Conservation (phyloP, 2,113 vertebrate genomes). For the Acrocephalus arundinaceus region DNA sequence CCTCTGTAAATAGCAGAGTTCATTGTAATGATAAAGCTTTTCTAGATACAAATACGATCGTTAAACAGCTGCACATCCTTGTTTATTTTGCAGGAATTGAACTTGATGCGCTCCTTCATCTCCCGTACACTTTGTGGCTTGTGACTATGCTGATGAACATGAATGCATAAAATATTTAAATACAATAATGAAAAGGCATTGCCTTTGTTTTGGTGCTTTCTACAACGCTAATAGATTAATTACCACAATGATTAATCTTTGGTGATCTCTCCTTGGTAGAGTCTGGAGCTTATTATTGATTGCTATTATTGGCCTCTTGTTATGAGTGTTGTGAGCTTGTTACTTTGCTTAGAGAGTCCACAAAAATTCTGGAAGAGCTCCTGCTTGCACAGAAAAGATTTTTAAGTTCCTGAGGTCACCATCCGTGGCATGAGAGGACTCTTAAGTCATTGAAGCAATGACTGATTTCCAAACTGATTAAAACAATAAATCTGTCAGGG, state of each 20-base stretch:
- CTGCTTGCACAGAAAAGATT: neutral
- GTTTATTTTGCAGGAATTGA: neutral
- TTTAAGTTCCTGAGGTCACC: neutral
- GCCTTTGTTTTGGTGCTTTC: neutral
- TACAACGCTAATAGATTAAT: neutral
- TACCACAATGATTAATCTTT: neutral
- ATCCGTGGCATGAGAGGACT: neutral
- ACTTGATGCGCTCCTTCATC: neutral
- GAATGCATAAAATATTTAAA: neutral
- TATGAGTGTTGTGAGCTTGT: neutral
- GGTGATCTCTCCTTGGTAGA: neutral
- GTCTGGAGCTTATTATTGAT: neutral
- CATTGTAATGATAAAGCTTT: neutral
- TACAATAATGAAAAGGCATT: neutral
- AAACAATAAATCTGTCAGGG: neutral
- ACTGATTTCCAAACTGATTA: slow-evolving; percentile 10
- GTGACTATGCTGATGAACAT: neutral
- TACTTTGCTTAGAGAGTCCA: neutral
- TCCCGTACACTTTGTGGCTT: neutral
- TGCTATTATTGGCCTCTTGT: neutral
- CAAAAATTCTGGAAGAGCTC: slow-evolving; percentile 23
- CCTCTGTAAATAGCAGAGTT: neutral
- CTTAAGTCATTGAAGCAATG: neutral
- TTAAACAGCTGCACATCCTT: neutral
- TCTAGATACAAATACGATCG: neutral